Evolutionary conservation across 2,888 invertebrate genomes (phyloP).

Genomic region (Eupithecia centaureata): DNA sequence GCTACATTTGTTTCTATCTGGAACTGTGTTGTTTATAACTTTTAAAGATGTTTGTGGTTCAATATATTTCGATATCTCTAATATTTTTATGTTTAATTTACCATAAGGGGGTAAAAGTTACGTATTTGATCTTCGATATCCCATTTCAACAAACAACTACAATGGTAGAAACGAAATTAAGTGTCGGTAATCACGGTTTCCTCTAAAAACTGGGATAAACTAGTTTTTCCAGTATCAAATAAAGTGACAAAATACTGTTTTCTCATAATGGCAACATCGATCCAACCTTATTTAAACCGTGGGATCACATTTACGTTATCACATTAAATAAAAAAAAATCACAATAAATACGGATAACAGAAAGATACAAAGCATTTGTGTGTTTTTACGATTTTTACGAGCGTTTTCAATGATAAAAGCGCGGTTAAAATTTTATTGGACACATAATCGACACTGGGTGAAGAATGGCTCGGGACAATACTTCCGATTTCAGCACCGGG

Average conservation of each 20-base stretch:
- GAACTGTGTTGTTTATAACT: too few species aligned
- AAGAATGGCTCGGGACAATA: conserved; percentile 28
- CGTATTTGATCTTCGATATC: too few species aligned
- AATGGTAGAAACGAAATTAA: too few species aligned
- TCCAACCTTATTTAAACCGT: not conserved
- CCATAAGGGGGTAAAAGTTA: too few species aligned
- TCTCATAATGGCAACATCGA: not conserved
- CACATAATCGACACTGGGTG: conserved; percentile 34
- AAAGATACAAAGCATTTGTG: conserved; percentile 25
- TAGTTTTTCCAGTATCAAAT: too few species aligned
- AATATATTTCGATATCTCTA: too few species aligned
- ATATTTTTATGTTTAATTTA: too few species aligned
- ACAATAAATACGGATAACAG: conserved; percentile 40
- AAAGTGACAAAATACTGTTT: not conserved
- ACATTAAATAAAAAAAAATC: conserved; percentile 32
- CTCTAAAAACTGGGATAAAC: too few species aligned
- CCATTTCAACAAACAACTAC: too few species aligned
- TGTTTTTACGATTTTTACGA: conserved; percentile 47
- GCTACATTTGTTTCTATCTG: too few species aligned
- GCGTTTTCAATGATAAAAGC: conserved; percentile 43
- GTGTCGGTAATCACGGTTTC: too few species aligned
- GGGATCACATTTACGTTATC: conserved; percentile 21
- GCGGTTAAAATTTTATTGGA: conserved; percentile 42
- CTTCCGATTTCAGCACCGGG: conserved; percentile 25
- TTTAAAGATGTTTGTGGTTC: too few species aligned